Conservation (phyloP, 2,888 invertebrate genomes). For the Oscheius sp. region DNA sequence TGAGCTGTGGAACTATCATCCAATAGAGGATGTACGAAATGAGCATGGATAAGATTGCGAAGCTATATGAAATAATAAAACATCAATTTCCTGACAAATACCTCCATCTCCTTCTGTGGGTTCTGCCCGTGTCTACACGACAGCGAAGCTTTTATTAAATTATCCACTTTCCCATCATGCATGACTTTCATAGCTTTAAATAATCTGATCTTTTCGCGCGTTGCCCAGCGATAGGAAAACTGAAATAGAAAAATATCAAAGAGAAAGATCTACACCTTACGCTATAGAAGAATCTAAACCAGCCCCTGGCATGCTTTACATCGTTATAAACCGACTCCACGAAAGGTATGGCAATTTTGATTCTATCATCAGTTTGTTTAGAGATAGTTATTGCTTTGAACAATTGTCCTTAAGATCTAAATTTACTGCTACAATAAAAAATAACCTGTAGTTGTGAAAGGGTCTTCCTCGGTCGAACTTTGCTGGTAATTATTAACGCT, state of each 20-base stretch:
- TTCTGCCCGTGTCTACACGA: not conserved
- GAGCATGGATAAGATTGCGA: not conserved
- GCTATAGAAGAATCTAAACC: not conserved
- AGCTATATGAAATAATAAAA: not conserved
- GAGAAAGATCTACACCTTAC: not conserved
- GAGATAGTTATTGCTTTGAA: conserved; percentile 10
- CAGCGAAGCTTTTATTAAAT: not conserved
- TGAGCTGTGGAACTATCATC: not conserved
- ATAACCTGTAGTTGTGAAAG: not conserved
- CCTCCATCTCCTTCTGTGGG: conserved; percentile 15
- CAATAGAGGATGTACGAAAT: conserved; percentile 6
- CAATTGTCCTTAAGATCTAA: not conserved
- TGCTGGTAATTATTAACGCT: not conserved
- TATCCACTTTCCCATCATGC: not conserved
- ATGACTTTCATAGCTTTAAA: conserved; percentile 1
- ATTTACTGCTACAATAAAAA: not conserved
- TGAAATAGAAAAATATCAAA: not conserved
- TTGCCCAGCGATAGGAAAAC: conserved; percentile 6
- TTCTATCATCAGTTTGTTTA: not conserved
- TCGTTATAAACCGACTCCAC: conserved; percentile 2
- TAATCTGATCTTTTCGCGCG: conserved; percentile 3
- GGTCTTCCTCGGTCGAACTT: conserved; percentile 8
- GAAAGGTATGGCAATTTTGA: not conserved
- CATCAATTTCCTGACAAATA: not conserved
- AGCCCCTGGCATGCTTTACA: not conserved